Percentiles rank a stretch among this genome's conserved stretches.
These are phyloP conservation scores for Syngnathus scovelli DNA, from an alignment of 2,113 vertebrate genomes.

Conservation along the genomic window DNA sequence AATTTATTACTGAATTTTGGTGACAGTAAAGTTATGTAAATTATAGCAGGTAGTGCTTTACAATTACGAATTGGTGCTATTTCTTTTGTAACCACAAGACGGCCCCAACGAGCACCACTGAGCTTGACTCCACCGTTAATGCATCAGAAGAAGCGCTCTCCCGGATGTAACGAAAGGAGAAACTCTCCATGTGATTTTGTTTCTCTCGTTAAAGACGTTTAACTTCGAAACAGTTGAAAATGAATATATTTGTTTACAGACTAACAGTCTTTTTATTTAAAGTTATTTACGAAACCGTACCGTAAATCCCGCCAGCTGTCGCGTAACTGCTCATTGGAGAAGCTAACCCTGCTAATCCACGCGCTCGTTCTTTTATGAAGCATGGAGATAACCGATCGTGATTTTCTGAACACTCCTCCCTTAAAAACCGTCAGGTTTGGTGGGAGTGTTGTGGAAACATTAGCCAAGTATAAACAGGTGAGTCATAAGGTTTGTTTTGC, in stretches of 20 bases:
- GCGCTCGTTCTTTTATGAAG: background rate
- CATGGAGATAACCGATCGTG: conserved; percentile 73
- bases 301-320: background rate
- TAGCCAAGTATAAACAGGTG: conserved; percentile 81
- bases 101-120: background rate
- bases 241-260: background rate
- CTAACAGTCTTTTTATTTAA: background rate
- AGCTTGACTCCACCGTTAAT: background rate
- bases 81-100: background rate
- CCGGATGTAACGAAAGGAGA: background rate
- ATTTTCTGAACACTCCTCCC: conserved; percentile 80
- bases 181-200: background rate
- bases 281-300: background rate
- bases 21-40: no score
- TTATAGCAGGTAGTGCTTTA: background rate
- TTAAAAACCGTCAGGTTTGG: conserved; percentile 89
- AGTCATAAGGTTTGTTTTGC: conserved; percentile 12
- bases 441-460: conserved; percentile 76
- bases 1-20: no score
- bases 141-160: background rate
- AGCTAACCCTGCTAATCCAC: background rate
- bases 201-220: background rate
- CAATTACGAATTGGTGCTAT: background rate
- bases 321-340: background rate
- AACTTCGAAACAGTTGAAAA: background rate